Evolutionary conservation across 2,888 invertebrate species (phyloP).

Genomic region (Zonitis immaculata): DNA sequence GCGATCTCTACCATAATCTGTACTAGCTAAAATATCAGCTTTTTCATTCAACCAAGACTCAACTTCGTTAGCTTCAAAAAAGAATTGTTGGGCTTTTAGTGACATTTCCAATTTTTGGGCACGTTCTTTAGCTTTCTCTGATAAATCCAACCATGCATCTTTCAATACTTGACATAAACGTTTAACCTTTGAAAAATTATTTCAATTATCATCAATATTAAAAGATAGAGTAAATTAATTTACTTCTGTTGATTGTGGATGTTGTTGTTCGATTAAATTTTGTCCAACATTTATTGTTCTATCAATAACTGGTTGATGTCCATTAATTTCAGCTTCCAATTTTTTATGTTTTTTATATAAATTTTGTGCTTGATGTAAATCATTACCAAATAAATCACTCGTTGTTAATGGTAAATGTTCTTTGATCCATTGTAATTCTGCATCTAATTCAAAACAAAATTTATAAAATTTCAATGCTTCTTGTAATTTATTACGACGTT

Average conservation of each 20-base stretch:
- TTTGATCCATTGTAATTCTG: constrained; percentile 92
- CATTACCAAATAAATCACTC: constrained; percentile 71
- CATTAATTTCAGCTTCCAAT: constrained; percentile 81
- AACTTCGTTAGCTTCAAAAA: constrained; percentile 86
- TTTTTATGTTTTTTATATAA: constrained; percentile 92
- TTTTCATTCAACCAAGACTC: constrained; percentile 92
- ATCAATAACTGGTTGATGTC: constrained; percentile 80
- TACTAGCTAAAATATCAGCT: constrained; percentile 73
- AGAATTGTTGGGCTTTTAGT: constrained; percentile 84
- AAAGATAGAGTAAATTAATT: constrained; percentile 3
- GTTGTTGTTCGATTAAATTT: constrained; percentile 65
- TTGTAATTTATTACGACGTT: constrained; percentile 72
- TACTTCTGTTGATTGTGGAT: constrained; percentile 76
- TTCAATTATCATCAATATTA: background rate
- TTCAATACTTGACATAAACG: constrained; percentile 68
- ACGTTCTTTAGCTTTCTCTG: constrained; percentile 65
- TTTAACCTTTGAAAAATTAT: constrained; percentile 56
- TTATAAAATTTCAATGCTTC: constrained; percentile 84
- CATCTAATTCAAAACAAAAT: constrained; percentile 87
- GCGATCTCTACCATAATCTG: constrained; percentile 83
- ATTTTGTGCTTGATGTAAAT: constrained; percentile 88
- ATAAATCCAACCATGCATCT: constrained; percentile 69
- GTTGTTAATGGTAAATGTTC: constrained; percentile 81
- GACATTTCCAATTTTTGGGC: constrained; percentile 78
- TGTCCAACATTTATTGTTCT: constrained; percentile 78